These are phyloP conservation scores for Lepus americanus DNA, from an alignment of 2,113 vertebrate genomes.

Conservation along the genomic window DNA sequence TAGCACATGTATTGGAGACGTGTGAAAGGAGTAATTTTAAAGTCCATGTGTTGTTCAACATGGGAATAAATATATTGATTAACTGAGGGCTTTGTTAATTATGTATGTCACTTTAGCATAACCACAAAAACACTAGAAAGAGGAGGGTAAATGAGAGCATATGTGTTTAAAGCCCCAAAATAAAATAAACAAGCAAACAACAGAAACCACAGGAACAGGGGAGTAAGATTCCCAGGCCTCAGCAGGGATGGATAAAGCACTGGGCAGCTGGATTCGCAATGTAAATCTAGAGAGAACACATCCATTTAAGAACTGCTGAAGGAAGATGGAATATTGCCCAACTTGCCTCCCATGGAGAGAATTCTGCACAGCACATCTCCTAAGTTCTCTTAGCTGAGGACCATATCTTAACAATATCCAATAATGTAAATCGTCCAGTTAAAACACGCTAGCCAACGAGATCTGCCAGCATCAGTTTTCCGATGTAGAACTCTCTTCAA, in stretches of 20 bases:
- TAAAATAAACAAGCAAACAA: conserved; percentile 19
- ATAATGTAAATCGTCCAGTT: neutral
- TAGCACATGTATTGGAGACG: neutral
- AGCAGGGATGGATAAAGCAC: neutral
- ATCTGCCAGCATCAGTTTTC: neutral
- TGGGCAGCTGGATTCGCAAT: neutral
- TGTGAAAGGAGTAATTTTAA: conserved; percentile 14
- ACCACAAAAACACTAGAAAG: conserved; percentile 2
- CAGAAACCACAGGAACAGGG: neutral
- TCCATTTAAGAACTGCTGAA: neutral
- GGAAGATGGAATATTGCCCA: neutral
- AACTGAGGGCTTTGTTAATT: conserved; percentile 32
- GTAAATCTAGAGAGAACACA: neutral
- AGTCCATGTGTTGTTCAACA: conserved; percentile 23
- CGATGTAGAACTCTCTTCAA: neutral
- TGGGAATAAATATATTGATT: conserved; percentile 40
- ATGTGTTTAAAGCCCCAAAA: conserved; percentile 8
- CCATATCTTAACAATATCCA: neutral
- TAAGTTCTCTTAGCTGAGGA: neutral
- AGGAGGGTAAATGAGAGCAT: conserved; percentile 17
- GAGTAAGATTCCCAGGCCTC: neutral
- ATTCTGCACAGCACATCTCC: neutral
- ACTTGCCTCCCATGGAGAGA: neutral
- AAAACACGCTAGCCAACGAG: neutral
- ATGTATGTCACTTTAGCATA: neutral